Base-by-base conservation (phyloP, 2,113 vertebrate species). In the Hassar affinis region DNA sequence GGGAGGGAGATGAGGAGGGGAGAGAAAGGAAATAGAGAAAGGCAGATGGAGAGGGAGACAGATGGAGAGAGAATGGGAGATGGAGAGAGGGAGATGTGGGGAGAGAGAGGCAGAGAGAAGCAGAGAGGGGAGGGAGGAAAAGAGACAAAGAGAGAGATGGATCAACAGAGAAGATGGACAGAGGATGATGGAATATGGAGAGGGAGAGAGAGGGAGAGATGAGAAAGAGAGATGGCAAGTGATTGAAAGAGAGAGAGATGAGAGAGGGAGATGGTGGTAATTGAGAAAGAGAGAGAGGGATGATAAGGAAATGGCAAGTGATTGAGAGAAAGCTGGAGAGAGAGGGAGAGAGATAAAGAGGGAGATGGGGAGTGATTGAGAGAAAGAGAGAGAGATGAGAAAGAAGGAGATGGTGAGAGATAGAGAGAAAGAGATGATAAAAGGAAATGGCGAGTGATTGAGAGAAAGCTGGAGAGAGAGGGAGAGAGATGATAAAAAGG, bases 61-160 rank as follows among this genome's bases (percentile, higher is more conserved):
- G 33, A 68, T 12, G 9, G 30, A 27, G 10, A 25, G 33, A 38
- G 33, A 38, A 1, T 18, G 6, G 10, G 9, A 10, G 59, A 57
- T 22, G 7, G 54, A 57, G 54, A 3, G 54, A 4, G 11, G 20
- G 33, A 38, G 64, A 22, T 2, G 35, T 14, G 20, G 15, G 9
- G 33, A 35, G 14, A 33, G 59, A 18, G 6, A 2, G 6, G 0
- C 1, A 35, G 57, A 18, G 15, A 0, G 7, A 22, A 4, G 27
- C 2, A 18, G 22, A n/a, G 4, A 47, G 3, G 8, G 10, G 6
- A 71, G 9, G 2, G 10, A 2, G 0, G 2, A 33, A 62, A 0
- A 2, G 61, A 62, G 61, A 62, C 12, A 1, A 2, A 62, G 69
- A 7, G 77, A 77, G 68, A 52, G 71, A 54, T 45, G 20, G 10